Conservation (phyloP, 2,113 vertebrate genomes). For the Agelaius tricolor region DNA sequence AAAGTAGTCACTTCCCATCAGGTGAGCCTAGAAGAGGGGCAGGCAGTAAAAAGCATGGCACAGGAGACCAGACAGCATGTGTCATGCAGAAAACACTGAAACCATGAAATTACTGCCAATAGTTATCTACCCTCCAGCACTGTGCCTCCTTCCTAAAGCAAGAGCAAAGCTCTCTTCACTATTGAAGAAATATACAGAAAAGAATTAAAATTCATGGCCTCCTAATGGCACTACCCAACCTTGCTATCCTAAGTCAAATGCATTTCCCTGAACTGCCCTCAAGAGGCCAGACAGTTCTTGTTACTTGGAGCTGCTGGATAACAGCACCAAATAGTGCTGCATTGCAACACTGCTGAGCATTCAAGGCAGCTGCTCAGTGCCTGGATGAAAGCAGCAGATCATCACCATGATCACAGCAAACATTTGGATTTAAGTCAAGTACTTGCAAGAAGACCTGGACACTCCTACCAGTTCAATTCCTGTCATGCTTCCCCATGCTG, state of each 20-base stretch:
- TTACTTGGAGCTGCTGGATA: background rate
- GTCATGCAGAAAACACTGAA: background rate
- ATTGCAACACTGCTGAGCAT: background rate
- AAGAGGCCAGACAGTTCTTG: background rate
- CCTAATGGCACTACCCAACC: background rate
- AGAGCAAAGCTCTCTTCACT: background rate
- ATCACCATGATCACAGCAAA: background rate
- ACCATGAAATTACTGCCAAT: background rate
- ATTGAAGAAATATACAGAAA: background rate
- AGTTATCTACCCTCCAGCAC: background rate
- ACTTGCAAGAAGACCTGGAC: background rate
- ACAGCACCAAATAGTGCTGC: fast-evolving
- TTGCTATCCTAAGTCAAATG: background rate
- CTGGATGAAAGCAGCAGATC: background rate
- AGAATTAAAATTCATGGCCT: background rate
- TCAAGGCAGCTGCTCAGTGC: background rate
- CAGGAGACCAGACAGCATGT: background rate
- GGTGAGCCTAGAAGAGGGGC: background rate
- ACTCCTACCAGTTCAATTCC: background rate
- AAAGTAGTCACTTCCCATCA: background rate
- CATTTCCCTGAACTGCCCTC: background rate
- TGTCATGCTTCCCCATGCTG: background rate
- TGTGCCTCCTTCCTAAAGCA: background rate
- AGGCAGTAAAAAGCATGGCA: fast-evolving
- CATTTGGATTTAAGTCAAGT: background rate